Evolutionary conservation across 2,888 invertebrate species (phyloP), one percentile per base, ranked within the genome.

Genomic region (Torymus auratus): DNA sequence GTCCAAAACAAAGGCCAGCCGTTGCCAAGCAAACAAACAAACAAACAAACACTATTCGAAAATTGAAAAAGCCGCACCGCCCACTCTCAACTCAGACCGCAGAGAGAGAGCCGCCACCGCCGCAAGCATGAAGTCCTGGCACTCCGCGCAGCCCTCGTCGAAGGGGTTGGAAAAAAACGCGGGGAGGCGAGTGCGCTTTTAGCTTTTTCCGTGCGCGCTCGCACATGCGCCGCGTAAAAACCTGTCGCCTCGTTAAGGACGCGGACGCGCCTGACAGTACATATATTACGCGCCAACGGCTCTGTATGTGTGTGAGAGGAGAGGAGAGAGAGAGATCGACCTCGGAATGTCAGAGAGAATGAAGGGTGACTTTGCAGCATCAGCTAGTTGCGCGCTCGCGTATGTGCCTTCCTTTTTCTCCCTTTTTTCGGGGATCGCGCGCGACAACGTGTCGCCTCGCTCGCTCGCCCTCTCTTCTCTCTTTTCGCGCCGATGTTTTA

Each of bases 181-280:
- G 41, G 7, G 41, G 1, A 28, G 41, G 17, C 14, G 20, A 15
- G 65, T 55, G n/a, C 23, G 61, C 71, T 73, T 73, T 73, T 55
- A 50, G 15, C 72, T 41, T 41, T 41, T 41, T 7, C 41, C 41
- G 7, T 1, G 41, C 7, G 41, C 64, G 23, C 64, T 62, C 28
- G n/a, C 11, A 53, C 4, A 55, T 13, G 11, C 58, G 11, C 58
- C 41, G 56, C 14, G 20, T 67, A 67, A 72, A 78, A 78, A 67
- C 28, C 78, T 67, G 78, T 78, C 78, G 65, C 28, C 78, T 78
- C 72, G 74, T 74, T 80, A 80, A 80, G 69, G 70, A 50, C 28
- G 53, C 62, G 53, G 20, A 79, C 76, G 84, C 72, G 83, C 84
- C 83, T 84, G 83, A 84, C 83, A 80, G 80, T 75, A 84, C 84